A percentile compares a stretch with the other conserved stretches of the same genome.
phyloP scores from a whole-genome alignment of 2,888 invertebrate genomes.

The Nematopogon swammerdamellus region DNA sequence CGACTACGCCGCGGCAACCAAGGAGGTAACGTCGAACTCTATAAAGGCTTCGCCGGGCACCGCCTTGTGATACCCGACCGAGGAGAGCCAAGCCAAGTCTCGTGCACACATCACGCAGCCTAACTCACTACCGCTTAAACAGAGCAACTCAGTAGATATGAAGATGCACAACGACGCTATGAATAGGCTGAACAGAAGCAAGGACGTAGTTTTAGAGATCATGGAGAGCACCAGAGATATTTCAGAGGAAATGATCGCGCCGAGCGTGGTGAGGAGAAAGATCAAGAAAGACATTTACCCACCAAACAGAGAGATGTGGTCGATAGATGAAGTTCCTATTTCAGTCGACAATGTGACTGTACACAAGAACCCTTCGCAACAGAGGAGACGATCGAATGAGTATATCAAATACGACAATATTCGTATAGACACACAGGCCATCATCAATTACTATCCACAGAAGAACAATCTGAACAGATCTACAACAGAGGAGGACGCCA shows the following conservation, averaged over 20 bases:
- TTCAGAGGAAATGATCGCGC: conserved; percentile 22
- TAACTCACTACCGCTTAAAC: conserved; percentile 43
- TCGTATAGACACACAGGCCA: conserved; percentile 45
- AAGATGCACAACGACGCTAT: conserved; percentile 42
- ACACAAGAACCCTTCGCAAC: not conserved
- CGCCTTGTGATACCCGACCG: conserved; percentile 51
- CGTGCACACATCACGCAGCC: conserved; percentile 24
- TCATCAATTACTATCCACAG: conserved; percentile 47
- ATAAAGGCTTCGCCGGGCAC: conserved; percentile 27
- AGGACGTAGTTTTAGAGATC: conserved; percentile 35
- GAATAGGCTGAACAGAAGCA: conserved; percentile 40
- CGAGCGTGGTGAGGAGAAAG: conserved; percentile 15
- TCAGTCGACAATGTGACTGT: conserved; percentile 25
- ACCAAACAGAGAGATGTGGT: conserved; percentile 22
- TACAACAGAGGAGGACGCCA: conserved; percentile 1
- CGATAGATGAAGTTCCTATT: conserved; percentile 26
- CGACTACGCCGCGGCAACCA: conserved; percentile 36
- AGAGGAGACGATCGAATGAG: conserved; percentile 27
- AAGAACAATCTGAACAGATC: conserved; percentile 22
- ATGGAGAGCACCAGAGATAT: conserved; percentile 39
- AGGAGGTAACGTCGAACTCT: conserved; percentile 16
- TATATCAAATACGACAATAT: conserved; percentile 44
- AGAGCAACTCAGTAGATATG: conserved; percentile 46
- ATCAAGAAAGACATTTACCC: conserved; percentile 19
- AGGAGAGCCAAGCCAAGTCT: conserved; percentile 29